Evolutionary conservation across 1,140 invertebrate genomes (phyloP).

Genomic region (Bathynomus jamesi): DNA sequence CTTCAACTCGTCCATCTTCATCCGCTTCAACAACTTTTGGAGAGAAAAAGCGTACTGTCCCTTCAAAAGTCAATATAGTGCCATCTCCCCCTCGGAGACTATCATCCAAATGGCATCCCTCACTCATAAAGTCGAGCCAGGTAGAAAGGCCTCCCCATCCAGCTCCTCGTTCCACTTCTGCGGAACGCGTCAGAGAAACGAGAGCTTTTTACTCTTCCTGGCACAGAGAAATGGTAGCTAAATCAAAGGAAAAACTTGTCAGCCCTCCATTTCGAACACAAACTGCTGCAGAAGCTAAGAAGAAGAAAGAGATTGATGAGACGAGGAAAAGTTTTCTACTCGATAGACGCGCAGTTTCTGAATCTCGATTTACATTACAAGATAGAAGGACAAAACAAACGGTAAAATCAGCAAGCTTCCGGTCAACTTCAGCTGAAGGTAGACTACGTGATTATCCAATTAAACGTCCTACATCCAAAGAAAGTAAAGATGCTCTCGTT

Average conservation of each 20-base stretch:
- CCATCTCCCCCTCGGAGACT: conserved; percentile 30
- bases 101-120: conserved; percentile 36
- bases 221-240: conserved; percentile 35
- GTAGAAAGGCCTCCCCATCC: conserved; percentile 24
- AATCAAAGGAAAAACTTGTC: conserved; percentile 28
- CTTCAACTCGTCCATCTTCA: conserved; percentile 15
- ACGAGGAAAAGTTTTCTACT: conserved; percentile 26
- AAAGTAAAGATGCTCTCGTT: neutral
- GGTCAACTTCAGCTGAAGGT: neutral
- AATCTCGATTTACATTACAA: conserved; percentile 34
- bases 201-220: conserved; percentile 33
- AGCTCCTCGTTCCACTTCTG: conserved; percentile 27
- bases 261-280: neutral
- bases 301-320: neutral
- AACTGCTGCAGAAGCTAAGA: neutral
- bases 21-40: conserved; percentile 21
- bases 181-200: conserved; percentile 33
- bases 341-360: conserved; percentile 30
- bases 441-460: neutral
- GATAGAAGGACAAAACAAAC: conserved; percentile 10
- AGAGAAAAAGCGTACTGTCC: conserved; percentile 20
- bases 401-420: neutral
- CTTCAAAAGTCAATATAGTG: conserved; percentile 15
- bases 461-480: neutral
- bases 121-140: conserved; percentile 23